Conservation (phyloP, 2,797 vertebrate species). For the Mastacembelus armatus region DNA sequence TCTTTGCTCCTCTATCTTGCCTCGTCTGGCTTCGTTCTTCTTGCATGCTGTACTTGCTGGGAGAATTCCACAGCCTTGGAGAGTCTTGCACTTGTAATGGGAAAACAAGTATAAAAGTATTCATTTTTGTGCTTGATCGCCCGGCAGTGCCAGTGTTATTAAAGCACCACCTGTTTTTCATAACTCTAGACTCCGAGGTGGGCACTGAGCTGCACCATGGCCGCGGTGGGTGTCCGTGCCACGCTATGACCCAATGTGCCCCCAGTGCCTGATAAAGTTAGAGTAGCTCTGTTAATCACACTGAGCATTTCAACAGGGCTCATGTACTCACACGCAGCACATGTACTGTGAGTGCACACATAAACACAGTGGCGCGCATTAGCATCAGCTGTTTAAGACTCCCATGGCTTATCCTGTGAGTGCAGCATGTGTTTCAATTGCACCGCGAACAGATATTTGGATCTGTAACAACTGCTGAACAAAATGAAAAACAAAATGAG, state of each 20-base stretch:
- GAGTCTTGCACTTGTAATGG: constrained; percentile 68
- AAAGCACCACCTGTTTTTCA: constrained; percentile 74
- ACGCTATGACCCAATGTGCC: constrained; percentile 66
- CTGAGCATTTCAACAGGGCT: constrained; percentile 51
- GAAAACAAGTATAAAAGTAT: constrained; percentile 64
- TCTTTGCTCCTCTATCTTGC: constrained; percentile 67
- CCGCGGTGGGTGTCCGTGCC: constrained; percentile 61
- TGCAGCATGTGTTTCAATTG: constrained; percentile 54
- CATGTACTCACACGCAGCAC: constrained; percentile 46
- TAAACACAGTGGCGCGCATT: constrained; percentile 64
- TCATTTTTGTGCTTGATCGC: constrained; percentile 55
- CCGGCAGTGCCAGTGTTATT: constrained; percentile 58
- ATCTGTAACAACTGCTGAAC: constrained; percentile 66
- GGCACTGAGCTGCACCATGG: constrained; percentile 44
- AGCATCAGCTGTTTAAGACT: constrained; percentile 75
- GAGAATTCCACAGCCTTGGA: constrained; percentile 75
- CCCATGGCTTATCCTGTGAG: constrained; percentile 61
- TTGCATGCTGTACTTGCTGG: constrained; percentile 61
- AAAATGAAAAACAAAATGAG: constrained; percentile 80
- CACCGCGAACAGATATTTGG: constrained; percentile 55
- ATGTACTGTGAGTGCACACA: constrained; percentile 51
- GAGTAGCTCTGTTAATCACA: constrained; percentile 65
- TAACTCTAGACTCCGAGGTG: constrained; percentile 51
- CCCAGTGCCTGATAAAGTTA: constrained; percentile 64
- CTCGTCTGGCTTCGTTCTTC: constrained; percentile 73